Evolutionary conservation across 2,113 vertebrate genomes (phyloP), one percentile per base, ranked within the genome.

Genomic region (Crotalus horridus): DNA sequence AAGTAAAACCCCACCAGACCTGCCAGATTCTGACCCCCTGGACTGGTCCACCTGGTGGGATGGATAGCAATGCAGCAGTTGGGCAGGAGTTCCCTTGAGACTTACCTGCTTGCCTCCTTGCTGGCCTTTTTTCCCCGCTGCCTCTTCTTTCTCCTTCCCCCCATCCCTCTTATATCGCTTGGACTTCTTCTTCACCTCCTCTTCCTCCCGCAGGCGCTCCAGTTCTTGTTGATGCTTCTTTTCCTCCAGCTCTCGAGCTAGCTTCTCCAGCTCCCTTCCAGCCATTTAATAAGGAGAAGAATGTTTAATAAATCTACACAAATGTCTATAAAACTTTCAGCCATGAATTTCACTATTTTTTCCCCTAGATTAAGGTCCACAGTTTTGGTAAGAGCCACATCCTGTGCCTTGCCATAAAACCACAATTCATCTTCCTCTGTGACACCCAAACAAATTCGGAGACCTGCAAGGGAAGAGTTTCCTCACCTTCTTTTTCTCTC

Each of bases 401-500:
- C 33, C 33, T 39, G 33, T 8, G 1, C 33, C 8, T 8, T 15
- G 33, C 46, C 39, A 21, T 56, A 54, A 17, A 26, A 85, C 46
- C 24, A 85, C 20, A 58, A 3, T 39, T 91, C 9, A 48, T 43
- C 33, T 89, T 54, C 43, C 89, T 17, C 61, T 17, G 6, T 43
- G 46, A 33, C 46, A 89, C 0, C 55, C 10, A 10, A 89, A 74
- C 12, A 91, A 29, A 4, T 39, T 48, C 29, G 39, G 51, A 2
- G 0, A 3, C 29, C 10, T 33, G 39, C 26, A 26, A n/a, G 1
- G 0, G 1, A 54, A 54, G 51, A 15, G 61, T 51, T 91, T 88
- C 91, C 96, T 90, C 90, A 99, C 99, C 97, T 98, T 93, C 95
- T 95, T 54, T 96, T 98, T 90, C 95, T 95, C 53, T 97, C 95